Conservation (phyloP, 2,888 invertebrate species). For the Chironomus riparius region DNA sequence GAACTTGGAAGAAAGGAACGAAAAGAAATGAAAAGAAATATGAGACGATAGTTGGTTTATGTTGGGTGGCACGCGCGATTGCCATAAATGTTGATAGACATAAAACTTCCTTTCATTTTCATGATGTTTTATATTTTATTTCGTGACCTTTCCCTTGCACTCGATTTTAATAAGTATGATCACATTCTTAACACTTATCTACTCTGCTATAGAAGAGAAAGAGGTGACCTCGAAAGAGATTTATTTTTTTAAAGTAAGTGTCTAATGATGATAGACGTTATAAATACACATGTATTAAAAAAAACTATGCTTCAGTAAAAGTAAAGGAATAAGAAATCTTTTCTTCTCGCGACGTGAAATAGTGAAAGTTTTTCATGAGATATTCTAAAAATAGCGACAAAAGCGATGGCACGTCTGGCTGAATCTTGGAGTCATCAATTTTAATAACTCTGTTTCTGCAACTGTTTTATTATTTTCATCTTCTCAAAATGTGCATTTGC, state of each 20-base stretch:
- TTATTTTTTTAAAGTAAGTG: background rate
- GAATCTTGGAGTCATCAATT: conserved; percentile 14
- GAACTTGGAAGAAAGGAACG: background rate
- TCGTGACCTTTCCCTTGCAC: conserved; percentile 20
- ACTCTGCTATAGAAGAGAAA: background rate
- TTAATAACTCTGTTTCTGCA: background rate
- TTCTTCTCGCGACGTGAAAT: background rate
- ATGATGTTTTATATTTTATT: background rate
- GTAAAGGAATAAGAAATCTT: background rate
- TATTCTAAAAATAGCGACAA: conserved; percentile 5
- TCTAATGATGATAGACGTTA: background rate
- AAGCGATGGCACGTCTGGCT: conserved; percentile 16
- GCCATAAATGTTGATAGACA: conserved; percentile 13
- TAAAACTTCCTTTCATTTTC: conserved; percentile 15
- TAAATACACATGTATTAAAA: background rate
- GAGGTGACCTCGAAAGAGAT: background rate
- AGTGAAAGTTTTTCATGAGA: conserved; percentile 7
- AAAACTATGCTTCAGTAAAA: background rate
- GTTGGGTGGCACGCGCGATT: conserved; percentile 15
- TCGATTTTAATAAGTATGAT: background rate
- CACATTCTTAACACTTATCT: background rate
- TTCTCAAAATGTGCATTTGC: background rate
- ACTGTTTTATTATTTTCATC: background rate
- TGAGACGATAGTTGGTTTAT: background rate
- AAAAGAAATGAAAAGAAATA: no score